Evolutionary conservation across 1,140 invertebrate species (phyloP).

Genomic region (Pectinophora gossypiella): DNA sequence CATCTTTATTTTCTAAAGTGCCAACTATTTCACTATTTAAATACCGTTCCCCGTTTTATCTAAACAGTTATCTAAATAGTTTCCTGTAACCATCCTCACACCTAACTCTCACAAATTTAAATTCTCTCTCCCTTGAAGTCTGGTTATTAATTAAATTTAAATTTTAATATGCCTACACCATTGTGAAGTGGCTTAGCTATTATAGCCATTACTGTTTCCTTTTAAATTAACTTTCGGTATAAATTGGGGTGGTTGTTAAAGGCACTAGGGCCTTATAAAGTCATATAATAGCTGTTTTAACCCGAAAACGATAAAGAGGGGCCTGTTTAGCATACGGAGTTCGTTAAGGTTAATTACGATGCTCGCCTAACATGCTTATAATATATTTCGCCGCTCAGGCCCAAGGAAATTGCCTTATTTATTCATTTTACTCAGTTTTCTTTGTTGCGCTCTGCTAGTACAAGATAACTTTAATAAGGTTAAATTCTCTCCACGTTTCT

Average conservation of each 20-base stretch:
- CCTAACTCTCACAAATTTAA: too few species aligned
- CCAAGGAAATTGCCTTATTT: too few species aligned
- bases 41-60: too few species aligned
- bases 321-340: conserved; percentile 11
- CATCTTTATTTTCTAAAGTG: too few species aligned
- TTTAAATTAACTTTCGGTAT: conserved; percentile 8
- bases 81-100: too few species aligned
- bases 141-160: not conserved
- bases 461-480: too few species aligned
- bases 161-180: not conserved
- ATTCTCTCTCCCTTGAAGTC: not conserved
- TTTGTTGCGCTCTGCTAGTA: too few species aligned
- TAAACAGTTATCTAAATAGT: too few species aligned
- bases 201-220: conserved; percentile 2
- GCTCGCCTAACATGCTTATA: conserved; percentile 4
- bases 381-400: not conserved
- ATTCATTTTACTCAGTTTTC: too few species aligned
- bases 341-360: conserved; percentile 13
- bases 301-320: conserved; percentile 12
- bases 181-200: not conserved
- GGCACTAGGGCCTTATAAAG: conserved; percentile 10
- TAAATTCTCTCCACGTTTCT: too few species aligned
- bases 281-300: conserved; percentile 9
- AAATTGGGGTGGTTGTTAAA: conserved; percentile 5
- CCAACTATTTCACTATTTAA: too few species aligned